These are phyloP conservation scores for Osmerus eperlanus DNA, from an alignment of 2,113 vertebrate species.

Conservation along the genomic window DNA sequence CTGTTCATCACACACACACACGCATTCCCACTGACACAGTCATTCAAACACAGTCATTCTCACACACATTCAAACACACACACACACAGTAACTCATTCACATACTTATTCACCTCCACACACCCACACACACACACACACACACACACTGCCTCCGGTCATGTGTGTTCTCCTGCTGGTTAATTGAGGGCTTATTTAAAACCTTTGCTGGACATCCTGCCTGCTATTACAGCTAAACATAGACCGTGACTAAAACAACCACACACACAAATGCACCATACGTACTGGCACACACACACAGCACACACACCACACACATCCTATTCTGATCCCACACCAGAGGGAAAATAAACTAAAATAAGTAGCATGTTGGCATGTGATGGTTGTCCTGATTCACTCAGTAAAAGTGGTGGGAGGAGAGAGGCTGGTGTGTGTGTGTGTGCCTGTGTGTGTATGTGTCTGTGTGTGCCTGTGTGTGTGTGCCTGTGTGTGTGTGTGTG, in stretches of 20 bases:
- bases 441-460: conserved; percentile 12
- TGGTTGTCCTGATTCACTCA: conserved; percentile 20
- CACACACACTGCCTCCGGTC: too few species aligned
- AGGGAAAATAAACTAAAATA: conserved; percentile 3
- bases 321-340: conserved; percentile 5
- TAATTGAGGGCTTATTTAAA: too few species aligned
- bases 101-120: too few species aligned
- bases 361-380: conserved; percentile 6
- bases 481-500: conserved; percentile 24
- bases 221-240: too few species aligned
- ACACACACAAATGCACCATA: neutral
- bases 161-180: too few species aligned
- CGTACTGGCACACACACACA: neutral
- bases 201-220: too few species aligned
- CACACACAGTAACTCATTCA: too few species aligned
- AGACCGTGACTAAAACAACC: neutral
- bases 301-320: neutral
- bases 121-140: too few species aligned
- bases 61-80: too few species aligned
- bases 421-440: conserved; percentile 25
- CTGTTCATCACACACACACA: too few species aligned
- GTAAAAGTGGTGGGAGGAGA: conserved; percentile 12
- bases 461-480: conserved; percentile 9
- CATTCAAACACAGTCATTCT: too few species aligned
- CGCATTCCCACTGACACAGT: too few species aligned